Percentiles rank a stretch among this genome's conserved stretches.
These are phyloP conservation scores for Perognathus longimembris DNA, from an alignment of 2,113 vertebrate species.

Conservation along the genomic window DNA sequence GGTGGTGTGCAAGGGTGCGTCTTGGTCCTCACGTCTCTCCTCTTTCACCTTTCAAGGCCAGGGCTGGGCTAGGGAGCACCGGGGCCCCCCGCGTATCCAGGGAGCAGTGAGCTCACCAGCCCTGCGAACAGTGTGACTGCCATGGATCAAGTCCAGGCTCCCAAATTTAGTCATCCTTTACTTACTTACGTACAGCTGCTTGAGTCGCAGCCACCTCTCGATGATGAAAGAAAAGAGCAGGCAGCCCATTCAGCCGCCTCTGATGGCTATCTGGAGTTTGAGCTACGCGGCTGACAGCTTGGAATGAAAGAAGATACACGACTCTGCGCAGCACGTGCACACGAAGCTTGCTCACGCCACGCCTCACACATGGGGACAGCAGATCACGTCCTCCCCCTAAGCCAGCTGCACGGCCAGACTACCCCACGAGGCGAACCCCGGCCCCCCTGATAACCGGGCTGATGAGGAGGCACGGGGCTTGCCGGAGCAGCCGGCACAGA, in stretches of 20 bases:
- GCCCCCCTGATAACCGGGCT: background rate
- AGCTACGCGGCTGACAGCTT: slow-evolving; percentile 48
- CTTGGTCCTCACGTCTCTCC: no score
- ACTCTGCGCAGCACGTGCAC: background rate
- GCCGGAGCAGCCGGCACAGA: fast-evolving
- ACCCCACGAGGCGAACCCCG: fast-evolving
- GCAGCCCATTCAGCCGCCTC: background rate
- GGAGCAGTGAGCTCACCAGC: background rate
- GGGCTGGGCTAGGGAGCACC: background rate
- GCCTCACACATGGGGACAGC: background rate
- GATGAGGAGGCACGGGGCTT: background rate
- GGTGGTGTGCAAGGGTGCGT: background rate
- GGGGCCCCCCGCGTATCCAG: no score
- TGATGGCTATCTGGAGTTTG: slow-evolving; percentile 42
- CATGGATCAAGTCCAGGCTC: background rate
- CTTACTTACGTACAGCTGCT: background rate
- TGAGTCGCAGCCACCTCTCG: background rate
- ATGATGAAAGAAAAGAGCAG: background rate
- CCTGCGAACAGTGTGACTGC: background rate
- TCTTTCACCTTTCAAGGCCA: background rate
- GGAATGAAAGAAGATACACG: slow-evolving; percentile 10
- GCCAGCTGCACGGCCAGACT: background rate
- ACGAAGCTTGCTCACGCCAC: background rate
- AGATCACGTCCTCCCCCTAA: slow-evolving; percentile 67
- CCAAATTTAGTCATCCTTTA: background rate